Base-by-base conservation (phyloP, 2,113 vertebrate genomes). In the Kryptolebias marmoratus region DNA sequence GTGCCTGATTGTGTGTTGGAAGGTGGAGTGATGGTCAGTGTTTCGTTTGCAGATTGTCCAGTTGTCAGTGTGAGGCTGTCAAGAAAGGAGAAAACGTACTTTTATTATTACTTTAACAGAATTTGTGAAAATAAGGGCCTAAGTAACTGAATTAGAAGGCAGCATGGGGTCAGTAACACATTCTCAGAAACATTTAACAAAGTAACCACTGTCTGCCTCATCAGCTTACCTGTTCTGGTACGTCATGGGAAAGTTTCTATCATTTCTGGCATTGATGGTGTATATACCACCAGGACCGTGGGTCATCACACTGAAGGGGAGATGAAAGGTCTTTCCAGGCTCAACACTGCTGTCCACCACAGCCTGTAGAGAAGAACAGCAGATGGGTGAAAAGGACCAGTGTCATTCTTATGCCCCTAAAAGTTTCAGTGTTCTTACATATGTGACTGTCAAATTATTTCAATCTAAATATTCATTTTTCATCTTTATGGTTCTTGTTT, bases 231-330 rank as follows among this genome's bases (percentile, higher is more conserved):
- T 85, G 0, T 0, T 0, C 32, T 81, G 58, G 68, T 67, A 79
- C 12, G 0, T 4, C 84, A 94, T 90, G 0, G 14, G 0, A n/a
- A 88, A 86, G 14, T 31, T 0, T 82, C 57, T 88, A 79, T 94
- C 91, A 68, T 90, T 94, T 36, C 53, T 89, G 44, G 72, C 89
- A 12, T 0, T 75, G 12, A 94, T 84, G 14, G 14, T 42, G 62
- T 80, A 92, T 3, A 1, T 4, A 31, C 90, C 92, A 22, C 81
- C 57, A 4, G 84, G 0, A 45, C 88, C 84, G 18, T 80, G 50
- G 11, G 90, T 93, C 36, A 70, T 79, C 27, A 94, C 79, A 53
- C 69, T 90, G 71, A 91, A 92, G 39, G 86, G 72, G 10, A 93
- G 36, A 0, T 1, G 1, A 42, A 90, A 84, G 8, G 5, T 0